Conservation (phyloP, 2,797 vertebrate genomes). For the Adelosebastes latens region DNA sequence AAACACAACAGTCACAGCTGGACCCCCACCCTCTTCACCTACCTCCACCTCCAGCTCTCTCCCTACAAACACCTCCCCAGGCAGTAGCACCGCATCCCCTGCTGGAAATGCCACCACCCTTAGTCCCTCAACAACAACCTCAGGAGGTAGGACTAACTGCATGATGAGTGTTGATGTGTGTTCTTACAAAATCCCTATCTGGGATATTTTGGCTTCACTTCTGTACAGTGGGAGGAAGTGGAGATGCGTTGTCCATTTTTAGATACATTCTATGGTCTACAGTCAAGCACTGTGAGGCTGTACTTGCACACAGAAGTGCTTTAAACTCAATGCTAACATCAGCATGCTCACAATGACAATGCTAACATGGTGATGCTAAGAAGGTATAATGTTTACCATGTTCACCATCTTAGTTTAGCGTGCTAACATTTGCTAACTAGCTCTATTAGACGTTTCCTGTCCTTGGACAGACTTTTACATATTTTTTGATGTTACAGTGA, state of each 20-base stretch:
- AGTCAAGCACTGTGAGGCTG: neutral
- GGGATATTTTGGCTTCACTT: no score
- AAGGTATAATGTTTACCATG: neutral
- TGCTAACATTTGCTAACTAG: neutral
- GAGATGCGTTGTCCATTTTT: no score
- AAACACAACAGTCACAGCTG: slow-evolving; percentile 18
- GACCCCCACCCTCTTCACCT: slow-evolving; percentile 49
- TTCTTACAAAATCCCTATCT: neutral
- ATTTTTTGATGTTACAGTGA: slow-evolving; percentile 7
- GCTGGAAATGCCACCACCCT: slow-evolving; percentile 46
- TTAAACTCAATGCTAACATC: neutral
- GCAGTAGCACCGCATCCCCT: slow-evolving; percentile 49
- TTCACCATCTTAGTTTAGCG: neutral
- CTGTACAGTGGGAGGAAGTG: no score
- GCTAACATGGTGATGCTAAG: neutral
- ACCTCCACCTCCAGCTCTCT: slow-evolving; percentile 41
- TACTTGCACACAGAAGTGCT: neutral
- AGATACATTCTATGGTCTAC: no score
- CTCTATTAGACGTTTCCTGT: neutral
- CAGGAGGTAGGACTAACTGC: slow-evolving; percentile 64
- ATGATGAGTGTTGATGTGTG: slow-evolving; percentile 30
- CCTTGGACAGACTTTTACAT: neutral
- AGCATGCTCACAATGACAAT: neutral
- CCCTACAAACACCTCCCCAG: slow-evolving; percentile 47
- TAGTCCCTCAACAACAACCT: slow-evolving; percentile 58